These are phyloP conservation scores for Crenuchus spilurus DNA, from an alignment of 2,797 vertebrate genomes.

Conservation along the genomic window DNA sequence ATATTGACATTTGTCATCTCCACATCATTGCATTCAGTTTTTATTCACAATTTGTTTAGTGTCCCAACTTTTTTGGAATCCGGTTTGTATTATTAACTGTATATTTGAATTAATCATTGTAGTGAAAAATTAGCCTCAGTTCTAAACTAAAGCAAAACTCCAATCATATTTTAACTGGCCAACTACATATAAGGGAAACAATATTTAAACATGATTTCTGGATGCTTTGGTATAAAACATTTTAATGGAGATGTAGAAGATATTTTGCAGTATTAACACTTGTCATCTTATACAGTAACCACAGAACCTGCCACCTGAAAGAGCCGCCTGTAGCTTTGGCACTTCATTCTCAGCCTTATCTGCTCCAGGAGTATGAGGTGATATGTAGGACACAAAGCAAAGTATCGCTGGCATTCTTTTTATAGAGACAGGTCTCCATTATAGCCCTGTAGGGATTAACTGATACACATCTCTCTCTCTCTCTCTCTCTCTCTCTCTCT, in stretches of 20 bases:
- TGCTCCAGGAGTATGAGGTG: slow-evolving; percentile 16
- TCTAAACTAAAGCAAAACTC: no score
- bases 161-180: no score
- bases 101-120: no score
- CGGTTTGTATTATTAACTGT: no score
- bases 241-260: not conserved
- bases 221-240: not conserved
- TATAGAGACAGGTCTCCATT: slow-evolving; percentile 70
- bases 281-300: not conserved
- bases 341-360: not conserved
- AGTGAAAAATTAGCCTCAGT: no score
- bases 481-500: slow-evolving; percentile 56
- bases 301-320: not conserved
- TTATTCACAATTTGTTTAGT: no score
- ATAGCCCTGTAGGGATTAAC: slow-evolving; percentile 63
- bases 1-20: no score
- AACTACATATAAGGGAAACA: no score
- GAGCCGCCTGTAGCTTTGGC: not conserved
- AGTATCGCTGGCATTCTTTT: slow-evolving; percentile 61
- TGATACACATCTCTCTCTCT: slow-evolving; percentile 68
- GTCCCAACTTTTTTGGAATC: no score
- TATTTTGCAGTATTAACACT: not conserved
- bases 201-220: no score
- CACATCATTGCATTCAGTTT: no score
- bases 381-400: slow-evolving; percentile 66